phyloP scores from a whole-genome alignment of 2,797 vertebrate genomes.

The Myripristis murdjan region DNA sequence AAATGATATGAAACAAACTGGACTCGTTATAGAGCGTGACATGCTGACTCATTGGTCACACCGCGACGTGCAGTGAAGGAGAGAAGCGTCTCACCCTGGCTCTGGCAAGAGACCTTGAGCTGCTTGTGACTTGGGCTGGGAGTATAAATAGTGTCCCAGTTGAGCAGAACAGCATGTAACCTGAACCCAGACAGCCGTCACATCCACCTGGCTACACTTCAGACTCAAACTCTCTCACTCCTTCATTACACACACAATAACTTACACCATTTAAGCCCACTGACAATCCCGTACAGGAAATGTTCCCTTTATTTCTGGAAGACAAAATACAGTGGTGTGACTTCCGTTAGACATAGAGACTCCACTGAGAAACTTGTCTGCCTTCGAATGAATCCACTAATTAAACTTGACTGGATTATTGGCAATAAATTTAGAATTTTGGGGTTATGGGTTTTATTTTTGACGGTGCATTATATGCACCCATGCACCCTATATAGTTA shows the following conservation, averaged over 20 bases:
- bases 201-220: conserved; percentile 36
- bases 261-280: conserved; percentile 5
- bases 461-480: no score
- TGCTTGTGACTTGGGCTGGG: conserved; percentile 41
- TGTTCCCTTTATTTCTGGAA: conserved; percentile 18
- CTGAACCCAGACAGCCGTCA: conserved; percentile 45
- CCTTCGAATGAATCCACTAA: no score
- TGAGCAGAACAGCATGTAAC: conserved; percentile 55
- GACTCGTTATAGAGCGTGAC: conserved; percentile 7
- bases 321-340: conserved; percentile 3
- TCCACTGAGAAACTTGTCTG: no score
- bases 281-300: conserved; percentile 8
- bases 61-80: background rate
- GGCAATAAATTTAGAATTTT: no score
- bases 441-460: no score
- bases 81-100: conserved; percentile 22
- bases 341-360: no score
- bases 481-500: no score
- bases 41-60: conserved; percentile 61
- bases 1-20: conserved; percentile 18
- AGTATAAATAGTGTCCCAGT: conserved; percentile 71
- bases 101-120: conserved; percentile 34
- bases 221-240: conserved; percentile 21
- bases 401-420: no score
- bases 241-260: conserved; percentile 13